phyloP scores from a whole-genome alignment of 2,888 invertebrate genomes.

The Synanthedon vespiformis region DNA sequence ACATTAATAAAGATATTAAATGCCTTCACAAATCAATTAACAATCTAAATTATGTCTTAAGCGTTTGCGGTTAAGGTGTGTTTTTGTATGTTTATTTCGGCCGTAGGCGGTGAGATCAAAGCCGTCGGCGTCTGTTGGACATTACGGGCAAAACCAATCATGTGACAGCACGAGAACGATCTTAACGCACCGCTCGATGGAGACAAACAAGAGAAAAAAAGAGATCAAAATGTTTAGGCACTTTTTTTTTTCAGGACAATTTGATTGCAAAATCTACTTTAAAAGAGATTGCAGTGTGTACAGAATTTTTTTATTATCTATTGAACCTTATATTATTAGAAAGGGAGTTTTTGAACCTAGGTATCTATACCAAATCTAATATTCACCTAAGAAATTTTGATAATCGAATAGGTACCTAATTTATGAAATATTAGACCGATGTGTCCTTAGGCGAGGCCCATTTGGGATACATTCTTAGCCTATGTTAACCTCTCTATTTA shows the following conservation, averaged over 20 bases:
- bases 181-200: slow-evolving; percentile 5
- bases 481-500: too few species aligned
- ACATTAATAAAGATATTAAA: slow-evolving; percentile 66
- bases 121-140: slow-evolving; percentile 40
- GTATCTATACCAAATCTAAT: too few species aligned
- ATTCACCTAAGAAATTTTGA: too few species aligned
- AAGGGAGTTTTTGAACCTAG: too few species aligned
- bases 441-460: too few species aligned
- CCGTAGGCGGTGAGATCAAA: slow-evolving; percentile 24
- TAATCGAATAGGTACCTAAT: too few species aligned
- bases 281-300: neutral
- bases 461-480: too few species aligned
- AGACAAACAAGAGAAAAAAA: slow-evolving; percentile 25
- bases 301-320: too few species aligned
- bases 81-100: slow-evolving; percentile 4
- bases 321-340: too few species aligned
- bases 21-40: slow-evolving; percentile 27
- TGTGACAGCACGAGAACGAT: slow-evolving; percentile 31
- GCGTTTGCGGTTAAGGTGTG: slow-evolving; percentile 4
- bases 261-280: slow-evolving; percentile 13
- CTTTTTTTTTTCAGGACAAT: slow-evolving; percentile 19
- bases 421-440: too few species aligned
- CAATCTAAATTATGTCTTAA: slow-evolving; percentile 10
- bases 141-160: slow-evolving; percentile 54
- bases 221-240: slow-evolving; percentile 34